Conservation (phyloP, 2,113 vertebrate genomes). For the Orthonyx spaldingii region DNA sequence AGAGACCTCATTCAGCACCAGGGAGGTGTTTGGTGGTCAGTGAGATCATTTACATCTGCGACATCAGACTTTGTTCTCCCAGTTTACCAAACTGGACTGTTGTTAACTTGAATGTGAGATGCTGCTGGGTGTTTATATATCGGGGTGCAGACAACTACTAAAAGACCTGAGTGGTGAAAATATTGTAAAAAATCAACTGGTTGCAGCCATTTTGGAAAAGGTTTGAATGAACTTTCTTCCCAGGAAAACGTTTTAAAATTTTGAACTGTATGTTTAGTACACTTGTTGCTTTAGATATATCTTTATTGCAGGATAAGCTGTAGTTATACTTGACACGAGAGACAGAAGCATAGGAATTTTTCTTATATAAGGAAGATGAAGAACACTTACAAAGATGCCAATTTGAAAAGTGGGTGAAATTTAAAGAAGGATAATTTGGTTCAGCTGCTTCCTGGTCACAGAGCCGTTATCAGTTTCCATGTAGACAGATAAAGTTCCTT, state of each 20-base stretch:
- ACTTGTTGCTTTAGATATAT: not conserved
- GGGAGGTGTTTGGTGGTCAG: not conserved
- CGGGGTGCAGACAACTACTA: not conserved
- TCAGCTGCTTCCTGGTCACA: not conserved
- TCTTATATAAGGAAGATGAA: not conserved
- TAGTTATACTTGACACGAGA: not conserved
- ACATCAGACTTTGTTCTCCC: not conserved
- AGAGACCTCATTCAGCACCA: not conserved
- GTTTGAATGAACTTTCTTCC: not conserved
- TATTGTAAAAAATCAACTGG: not conserved
- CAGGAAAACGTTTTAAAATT: not conserved
- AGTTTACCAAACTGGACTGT: not conserved
- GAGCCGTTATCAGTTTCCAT: not conserved
- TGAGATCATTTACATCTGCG: not conserved
- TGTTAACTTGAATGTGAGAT: not conserved
- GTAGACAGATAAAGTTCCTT: not conserved
- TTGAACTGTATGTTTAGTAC: not conserved
- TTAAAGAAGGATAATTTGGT: not conserved
- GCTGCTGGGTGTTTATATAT: not conserved
- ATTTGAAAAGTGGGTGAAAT: not conserved
- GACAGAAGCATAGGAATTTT: not conserved
- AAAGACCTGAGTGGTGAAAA: not conserved
- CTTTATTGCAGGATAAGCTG: not conserved
- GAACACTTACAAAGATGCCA: not conserved
- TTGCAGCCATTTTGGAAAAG: not conserved